Conservation (phyloP, 2,113 vertebrate genomes). For the Oryzias celebensis region DNA sequence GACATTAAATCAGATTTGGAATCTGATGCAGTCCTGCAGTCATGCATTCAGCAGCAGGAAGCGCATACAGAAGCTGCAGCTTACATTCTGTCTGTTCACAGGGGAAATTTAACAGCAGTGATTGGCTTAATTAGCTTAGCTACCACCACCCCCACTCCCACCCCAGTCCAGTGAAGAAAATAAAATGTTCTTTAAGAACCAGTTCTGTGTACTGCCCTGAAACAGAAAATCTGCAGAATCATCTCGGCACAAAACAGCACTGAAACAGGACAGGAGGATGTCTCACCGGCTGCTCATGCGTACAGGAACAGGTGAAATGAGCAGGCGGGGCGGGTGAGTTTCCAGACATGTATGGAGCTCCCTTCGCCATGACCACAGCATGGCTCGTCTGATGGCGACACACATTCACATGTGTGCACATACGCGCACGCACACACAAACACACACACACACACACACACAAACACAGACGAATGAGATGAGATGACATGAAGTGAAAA, state of each 20-base stretch:
- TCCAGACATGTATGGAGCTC: conserved; percentile 85
- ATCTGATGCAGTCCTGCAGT: no score
- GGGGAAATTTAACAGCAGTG: no score
- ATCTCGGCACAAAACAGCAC: neutral
- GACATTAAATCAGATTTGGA: no score
- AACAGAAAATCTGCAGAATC: neutral
- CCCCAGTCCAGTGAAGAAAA: no score
- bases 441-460: conserved; percentile 27
- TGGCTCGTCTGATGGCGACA: conserved; percentile 87
- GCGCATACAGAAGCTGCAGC: no score
- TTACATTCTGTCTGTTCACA: no score
- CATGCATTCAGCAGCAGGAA: no score
- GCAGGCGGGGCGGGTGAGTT: conserved; percentile 82
- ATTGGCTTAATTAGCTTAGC: no score
- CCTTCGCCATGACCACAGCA: conserved; percentile 93
- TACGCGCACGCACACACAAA: conserved; percentile 23
- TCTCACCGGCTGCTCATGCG: conserved; percentile 78
- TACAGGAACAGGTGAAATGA: conserved; percentile 88
- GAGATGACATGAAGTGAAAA: neutral
- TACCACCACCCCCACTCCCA: no score
- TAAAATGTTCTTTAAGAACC: no score
- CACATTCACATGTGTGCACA: conserved; percentile 22
- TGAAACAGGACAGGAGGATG: conserved; percentile 24
- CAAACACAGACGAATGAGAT: conserved; percentile 41
- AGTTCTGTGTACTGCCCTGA: no score